phyloP scores from a whole-genome alignment of 2,113 vertebrate species.

The Elephantulus edwardii region DNA sequence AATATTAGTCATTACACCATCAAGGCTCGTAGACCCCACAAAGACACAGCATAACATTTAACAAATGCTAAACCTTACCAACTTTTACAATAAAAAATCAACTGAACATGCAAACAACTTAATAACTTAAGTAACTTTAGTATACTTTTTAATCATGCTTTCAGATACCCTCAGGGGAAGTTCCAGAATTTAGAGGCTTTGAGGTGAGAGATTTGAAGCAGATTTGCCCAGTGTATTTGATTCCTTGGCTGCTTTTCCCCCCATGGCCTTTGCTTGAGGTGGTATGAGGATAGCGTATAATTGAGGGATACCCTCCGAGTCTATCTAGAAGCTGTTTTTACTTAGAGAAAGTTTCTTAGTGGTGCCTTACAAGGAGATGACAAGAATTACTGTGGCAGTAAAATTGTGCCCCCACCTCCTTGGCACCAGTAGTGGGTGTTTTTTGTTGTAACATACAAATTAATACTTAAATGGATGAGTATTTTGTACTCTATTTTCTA shows the following conservation, averaged over 20 bases:
- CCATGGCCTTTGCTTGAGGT: neutral
- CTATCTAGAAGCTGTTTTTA: conserved; percentile 37
- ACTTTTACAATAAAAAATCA: too few relatives aligned
- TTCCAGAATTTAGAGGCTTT: conserved; percentile 14
- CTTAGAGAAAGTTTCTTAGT: conserved; percentile 36
- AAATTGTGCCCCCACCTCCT: neutral
- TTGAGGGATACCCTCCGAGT: conserved; percentile 6
- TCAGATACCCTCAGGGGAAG: neutral
- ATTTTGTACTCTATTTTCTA: conserved; percentile 8
- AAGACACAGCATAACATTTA: too few relatives aligned
- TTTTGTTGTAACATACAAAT: neutral
- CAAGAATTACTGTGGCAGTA: neutral
- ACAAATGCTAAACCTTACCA: too few relatives aligned
- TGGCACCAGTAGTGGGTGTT: neutral
- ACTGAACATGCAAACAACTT: too few relatives aligned
- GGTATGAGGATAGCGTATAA: neutral
- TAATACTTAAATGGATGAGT: neutral
- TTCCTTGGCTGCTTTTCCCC: too few relatives aligned
- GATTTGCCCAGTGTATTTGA: too few relatives aligned
- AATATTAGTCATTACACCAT: too few relatives aligned
- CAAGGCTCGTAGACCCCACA: too few relatives aligned
- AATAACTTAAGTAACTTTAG: too few relatives aligned
- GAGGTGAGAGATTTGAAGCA: neutral
- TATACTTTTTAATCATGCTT: neutral
- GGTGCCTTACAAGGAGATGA: conserved; percentile 9